A percentile compares a stretch with the other conserved stretches of the same genome.
Evolutionary conservation across 2,888 invertebrate genomes (phyloP).

Genomic region (Drosophila prostipennis): DNA sequence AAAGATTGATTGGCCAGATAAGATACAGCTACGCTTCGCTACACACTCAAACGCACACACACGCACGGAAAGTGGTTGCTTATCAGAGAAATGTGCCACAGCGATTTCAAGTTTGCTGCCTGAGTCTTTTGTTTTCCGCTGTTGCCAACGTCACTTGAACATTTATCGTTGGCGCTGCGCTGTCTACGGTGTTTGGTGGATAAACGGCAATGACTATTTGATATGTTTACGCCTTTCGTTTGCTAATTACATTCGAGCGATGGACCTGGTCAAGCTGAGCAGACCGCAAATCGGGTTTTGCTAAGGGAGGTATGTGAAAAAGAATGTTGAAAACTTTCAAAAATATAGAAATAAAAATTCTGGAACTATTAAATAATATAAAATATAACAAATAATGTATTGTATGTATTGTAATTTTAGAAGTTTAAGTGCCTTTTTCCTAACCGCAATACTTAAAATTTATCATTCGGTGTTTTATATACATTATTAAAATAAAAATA

Average conservation of each 20-base stretch:
- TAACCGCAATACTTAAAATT: too few relatives aligned
- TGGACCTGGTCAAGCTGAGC: too few relatives aligned
- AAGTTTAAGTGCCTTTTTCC: too few relatives aligned
- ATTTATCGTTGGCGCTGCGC: conserved; percentile 58
- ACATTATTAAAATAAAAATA: too few relatives aligned
- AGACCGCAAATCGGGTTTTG: neutral
- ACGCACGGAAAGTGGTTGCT: conserved; percentile 27
- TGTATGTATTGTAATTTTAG: neutral
- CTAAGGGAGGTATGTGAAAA: neutral
- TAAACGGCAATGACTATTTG: conserved; percentile 27
- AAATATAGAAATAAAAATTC: neutral
- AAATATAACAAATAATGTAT: neutral
- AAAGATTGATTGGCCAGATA: conserved; percentile 76
- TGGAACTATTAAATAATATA: neutral
- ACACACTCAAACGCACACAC: conserved; percentile 24
- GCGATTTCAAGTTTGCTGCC: conserved; percentile 62
- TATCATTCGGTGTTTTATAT: too few relatives aligned
- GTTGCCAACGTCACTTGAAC: conserved; percentile 62
- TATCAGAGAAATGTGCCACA: conserved; percentile 71
- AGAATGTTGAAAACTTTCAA: neutral
- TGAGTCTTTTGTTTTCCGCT: conserved; percentile 59
- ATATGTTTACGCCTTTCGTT: conserved; percentile 29
- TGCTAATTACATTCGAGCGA: conserved; percentile 22
- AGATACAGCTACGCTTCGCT: conserved; percentile 68
- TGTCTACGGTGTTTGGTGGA: conserved; percentile 52